Conservation (phyloP, 2,888 invertebrate species). For the Euplexia lucipara region DNA sequence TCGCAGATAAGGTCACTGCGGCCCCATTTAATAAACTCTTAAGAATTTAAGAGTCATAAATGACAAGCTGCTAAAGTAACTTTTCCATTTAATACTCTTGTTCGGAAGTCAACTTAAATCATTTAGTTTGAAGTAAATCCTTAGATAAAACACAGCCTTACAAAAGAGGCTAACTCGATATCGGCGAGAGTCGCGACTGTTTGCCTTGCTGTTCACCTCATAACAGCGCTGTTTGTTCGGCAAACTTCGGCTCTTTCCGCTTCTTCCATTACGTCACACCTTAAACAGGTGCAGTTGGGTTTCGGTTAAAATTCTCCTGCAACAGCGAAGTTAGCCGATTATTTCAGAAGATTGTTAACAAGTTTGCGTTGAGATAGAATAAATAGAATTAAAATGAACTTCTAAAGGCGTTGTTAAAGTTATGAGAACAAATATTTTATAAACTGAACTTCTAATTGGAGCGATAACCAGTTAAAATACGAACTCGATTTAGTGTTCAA, state of each 20-base stretch:
- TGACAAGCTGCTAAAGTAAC: too few relatives aligned
- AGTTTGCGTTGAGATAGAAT: conserved; percentile 15
- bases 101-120: background rate
- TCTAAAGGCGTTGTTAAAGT: conserved; percentile 2
- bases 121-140: background rate
- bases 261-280: conserved; percentile 20
- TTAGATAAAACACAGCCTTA: background rate
- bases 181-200: conserved; percentile 28
- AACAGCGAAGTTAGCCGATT: conserved; percentile 8
- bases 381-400: conserved; percentile 25
- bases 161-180: conserved; percentile 31
- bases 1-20: background rate
- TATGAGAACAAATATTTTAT: conserved; percentile 4
- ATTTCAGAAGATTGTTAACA: conserved; percentile 17
- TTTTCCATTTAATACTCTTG: background rate
- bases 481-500: background rate
- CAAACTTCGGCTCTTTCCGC: conserved; percentile 47
- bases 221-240: conserved; percentile 47
- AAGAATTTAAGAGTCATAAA: background rate
- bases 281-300: conserved; percentile 12
- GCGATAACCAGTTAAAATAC: background rate
- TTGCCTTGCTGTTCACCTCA: conserved; percentile 46
- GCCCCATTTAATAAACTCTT: background rate
- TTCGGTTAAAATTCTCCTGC: conserved; percentile 13
- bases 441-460: background rate